Evolutionary conservation across 1,140 invertebrate genomes (phyloP), one percentile per base, ranked within the genome.

Genomic region (Agrypnia vestita): DNA sequence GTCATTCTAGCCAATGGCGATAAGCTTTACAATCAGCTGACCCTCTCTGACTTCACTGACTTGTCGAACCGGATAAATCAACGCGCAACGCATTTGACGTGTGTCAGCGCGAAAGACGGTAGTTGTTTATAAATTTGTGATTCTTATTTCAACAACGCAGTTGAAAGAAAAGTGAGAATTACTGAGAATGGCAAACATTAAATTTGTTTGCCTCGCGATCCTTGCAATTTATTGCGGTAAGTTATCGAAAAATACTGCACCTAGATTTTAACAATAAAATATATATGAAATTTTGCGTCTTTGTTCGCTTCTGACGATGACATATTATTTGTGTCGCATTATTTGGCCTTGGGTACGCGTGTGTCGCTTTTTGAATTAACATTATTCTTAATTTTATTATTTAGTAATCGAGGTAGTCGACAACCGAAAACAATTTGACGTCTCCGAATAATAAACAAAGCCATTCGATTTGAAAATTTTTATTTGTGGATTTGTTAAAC

Each of bases 191-290:
- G 67, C 69, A 21, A 79, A 64, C 55, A 64, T 79, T 44, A 53
- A 79, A 43, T 35, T 73, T 51, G 56, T 79, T 79, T 79, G 77
- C 77, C 69, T 79, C 10, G 77, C 77, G 69, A 44, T 79, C 15
- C 47, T 79, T 43, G 71, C 69, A 61, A 17, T 79, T 79, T 73
- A 51, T 73, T 79, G 67, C 47, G 77, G 77, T 79, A 62, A 79
- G 77, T 74, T 56, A 25, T 55, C 11, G 61, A 64, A 43, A 46
- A 64, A 56, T 17, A 78, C 17, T 55, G 25, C 61, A 9, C 49
- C 49, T 35, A 35, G 25, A 35, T 35, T 62, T n/a, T n/a, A 35
- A 35, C 10, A 13, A 64, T 64, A 25, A n/a, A 25, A 13, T 64
- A 51, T 11, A 11, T 78, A 55, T 78, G 67, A 78, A 51, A 67